These are phyloP conservation scores for Batillaria attramentaria DNA, from an alignment of 1,140 invertebrate species.

Conservation along the genomic window DNA sequence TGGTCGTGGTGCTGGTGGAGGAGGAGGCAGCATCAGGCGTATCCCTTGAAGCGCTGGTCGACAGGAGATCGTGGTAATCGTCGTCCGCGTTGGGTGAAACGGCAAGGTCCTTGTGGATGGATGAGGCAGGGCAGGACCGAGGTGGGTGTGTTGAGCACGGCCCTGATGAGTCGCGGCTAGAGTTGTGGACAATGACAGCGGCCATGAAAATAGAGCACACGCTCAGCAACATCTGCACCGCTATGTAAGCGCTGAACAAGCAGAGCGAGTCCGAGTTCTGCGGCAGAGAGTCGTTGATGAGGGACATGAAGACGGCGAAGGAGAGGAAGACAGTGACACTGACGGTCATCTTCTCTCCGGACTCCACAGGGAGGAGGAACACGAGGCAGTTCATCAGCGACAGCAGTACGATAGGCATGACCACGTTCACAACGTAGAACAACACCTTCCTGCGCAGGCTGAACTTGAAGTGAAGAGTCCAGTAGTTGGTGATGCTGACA, in stretches of 20 bases:
- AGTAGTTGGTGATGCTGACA: neutral
- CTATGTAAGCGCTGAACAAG: conserved; percentile 68
- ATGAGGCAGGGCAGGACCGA: too few species aligned
- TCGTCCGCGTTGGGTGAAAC: too few species aligned
- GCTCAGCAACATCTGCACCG: conserved; percentile 35
- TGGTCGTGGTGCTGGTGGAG: too few species aligned
- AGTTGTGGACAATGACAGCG: conserved; percentile 27
- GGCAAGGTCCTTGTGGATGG: too few species aligned
- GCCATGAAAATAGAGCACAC: conserved; percentile 31
- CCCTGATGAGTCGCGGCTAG: too few species aligned
- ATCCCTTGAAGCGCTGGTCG: too few species aligned
- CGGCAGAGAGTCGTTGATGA: conserved; percentile 40
- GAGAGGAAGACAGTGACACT: conserved; percentile 45
- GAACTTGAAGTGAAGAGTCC: neutral
- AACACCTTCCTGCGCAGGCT: neutral
- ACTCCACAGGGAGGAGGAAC: conserved; percentile 41
- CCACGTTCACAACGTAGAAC: conserved; percentile 38
- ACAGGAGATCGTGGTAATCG: too few species aligned
- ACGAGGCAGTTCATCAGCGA: conserved; percentile 38
- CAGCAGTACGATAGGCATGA: conserved; percentile 41
- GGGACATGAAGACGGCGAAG: conserved; percentile 42
- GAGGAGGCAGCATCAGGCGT: too few species aligned
- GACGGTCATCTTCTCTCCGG: conserved; percentile 46
- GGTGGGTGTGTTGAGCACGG: too few species aligned
- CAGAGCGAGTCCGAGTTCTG: conserved; percentile 42